Base-by-base conservation (phyloP, 2,797 vertebrate species). In the Oryzias dopingdopingensis region DNA sequence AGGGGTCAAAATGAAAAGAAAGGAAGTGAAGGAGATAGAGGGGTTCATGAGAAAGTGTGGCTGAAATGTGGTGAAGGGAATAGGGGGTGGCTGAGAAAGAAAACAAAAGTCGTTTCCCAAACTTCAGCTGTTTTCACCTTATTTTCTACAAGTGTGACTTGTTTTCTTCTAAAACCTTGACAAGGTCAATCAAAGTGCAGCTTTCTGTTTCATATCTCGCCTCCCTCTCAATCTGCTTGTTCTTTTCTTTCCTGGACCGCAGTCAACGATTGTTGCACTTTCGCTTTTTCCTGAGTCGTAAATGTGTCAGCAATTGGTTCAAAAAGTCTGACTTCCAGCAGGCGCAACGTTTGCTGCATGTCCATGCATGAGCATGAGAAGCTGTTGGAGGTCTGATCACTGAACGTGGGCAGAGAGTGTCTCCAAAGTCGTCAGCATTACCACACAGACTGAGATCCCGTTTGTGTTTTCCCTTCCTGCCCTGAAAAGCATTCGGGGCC, bases 181-280 rank as follows among this genome's bases (percentile, higher is more conserved):
- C 71, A 66, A 73, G 81, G 89, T 87, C 77, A 89, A 70, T 84
- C 66, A 83, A 88, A 88, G 82, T 87, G 72, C 81, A 84, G 60
- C 44, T 41, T 24, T 56, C 78, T 72, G 72, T 62, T 63, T 77
- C 44, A 4, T 14, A 8, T 64, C 42, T 42, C 46, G 50, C 63
- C 15, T 77, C 81, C 91, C 90, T 90, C 89, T 91, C 90, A 45
- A 62, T 26, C 26, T 90, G 81, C 88, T 90, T 81, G 89, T 91
- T 91, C 87, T 91, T 88, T 87, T 67, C 83, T 84, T 74, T 86
- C 78, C 69, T 65, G 55, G 60, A 75, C 74, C 65, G 48, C 24
- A 72, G 67, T 77, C 65, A 75, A 66, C 49, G 72, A 85, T 86
- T 87, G 86, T 87, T 87, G 43, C 22, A 26, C 51, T 42, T 70